Evolutionary conservation across 2,888 invertebrate species (phyloP).

Genomic region (Noctua janthe): DNA sequence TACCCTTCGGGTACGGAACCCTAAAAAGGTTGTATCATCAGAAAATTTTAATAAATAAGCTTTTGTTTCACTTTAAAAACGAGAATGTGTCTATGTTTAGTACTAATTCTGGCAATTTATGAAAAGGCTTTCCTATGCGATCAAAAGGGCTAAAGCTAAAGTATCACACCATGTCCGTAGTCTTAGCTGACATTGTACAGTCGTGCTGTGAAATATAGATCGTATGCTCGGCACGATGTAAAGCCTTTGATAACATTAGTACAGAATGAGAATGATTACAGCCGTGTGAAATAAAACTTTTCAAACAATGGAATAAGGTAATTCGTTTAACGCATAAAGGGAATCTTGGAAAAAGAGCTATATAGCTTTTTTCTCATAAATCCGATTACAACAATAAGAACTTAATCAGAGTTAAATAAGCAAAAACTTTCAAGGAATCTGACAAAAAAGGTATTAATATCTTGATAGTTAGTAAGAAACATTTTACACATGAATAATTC

Average conservation of each 20-base stretch:
- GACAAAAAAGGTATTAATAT: slow-evolving; percentile 31
- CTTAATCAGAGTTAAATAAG: slow-evolving; percentile 34
- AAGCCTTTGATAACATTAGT: slow-evolving; percentile 63
- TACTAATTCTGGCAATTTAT: not conserved
- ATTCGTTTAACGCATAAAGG: slow-evolving; percentile 26
- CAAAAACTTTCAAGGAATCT: slow-evolving; percentile 36
- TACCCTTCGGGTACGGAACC: too few relatives aligned
- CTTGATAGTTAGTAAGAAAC: slow-evolving; percentile 16
- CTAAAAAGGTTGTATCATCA: not conserved
- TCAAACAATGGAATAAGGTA: slow-evolving; percentile 46
- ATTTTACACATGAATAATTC: slow-evolving; percentile 40
- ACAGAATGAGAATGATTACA: slow-evolving; percentile 62
- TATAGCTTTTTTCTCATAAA: slow-evolving; percentile 28
- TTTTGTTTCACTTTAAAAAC: not conserved
- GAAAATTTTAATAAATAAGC: too few relatives aligned
- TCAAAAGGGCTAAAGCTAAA: not conserved
- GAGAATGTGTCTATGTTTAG: not conserved
- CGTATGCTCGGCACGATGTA: slow-evolving; percentile 66
- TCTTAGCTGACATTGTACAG: slow-evolving; percentile 67
- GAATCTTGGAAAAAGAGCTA: slow-evolving; percentile 18
- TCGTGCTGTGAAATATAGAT: slow-evolving; percentile 68
- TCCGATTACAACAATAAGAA: slow-evolving; percentile 37
- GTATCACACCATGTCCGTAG: slow-evolving; percentile 28
- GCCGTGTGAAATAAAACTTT: slow-evolving; percentile 51
- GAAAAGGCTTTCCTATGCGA: not conserved